Evolutionary conservation across 2,797 vertebrate genomes (phyloP).

Genomic region (Pelodytes ibericus): DNA sequence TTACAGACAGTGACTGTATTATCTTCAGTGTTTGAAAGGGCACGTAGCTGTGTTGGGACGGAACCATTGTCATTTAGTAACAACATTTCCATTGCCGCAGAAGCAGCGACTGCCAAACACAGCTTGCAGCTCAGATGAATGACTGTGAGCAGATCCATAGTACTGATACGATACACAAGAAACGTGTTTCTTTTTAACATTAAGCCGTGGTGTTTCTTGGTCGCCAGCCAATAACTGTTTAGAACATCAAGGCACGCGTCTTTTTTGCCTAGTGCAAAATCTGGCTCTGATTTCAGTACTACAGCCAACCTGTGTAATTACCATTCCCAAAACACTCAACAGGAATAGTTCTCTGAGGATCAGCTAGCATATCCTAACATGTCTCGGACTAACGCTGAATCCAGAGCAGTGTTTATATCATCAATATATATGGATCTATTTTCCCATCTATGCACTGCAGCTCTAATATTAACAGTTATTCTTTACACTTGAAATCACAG

Average conservation of each 20-base stretch:
- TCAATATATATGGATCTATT: slow-evolving; percentile 21
- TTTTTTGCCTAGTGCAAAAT: not conserved
- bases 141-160: not conserved
- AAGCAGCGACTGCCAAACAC: too few relatives aligned
- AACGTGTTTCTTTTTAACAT: not conserved
- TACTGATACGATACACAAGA: not conserved
- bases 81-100: too few relatives aligned
- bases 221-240: too few relatives aligned
- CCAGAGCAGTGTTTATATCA: not conserved
- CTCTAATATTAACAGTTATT: not conserved
- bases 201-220: not conserved
- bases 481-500: not conserved
- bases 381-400: not conserved
- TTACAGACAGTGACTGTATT: too few relatives aligned
- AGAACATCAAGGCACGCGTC: too few relatives aligned
- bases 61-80: too few relatives aligned
- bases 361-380: not conserved
- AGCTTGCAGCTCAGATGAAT: too few relatives aligned
- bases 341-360: not conserved
- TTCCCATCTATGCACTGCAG: not conserved
- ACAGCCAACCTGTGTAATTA: not conserved
- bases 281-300: not conserved
- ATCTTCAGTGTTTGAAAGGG: too few relatives aligned
- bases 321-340: not conserved
- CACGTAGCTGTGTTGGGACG: too few relatives aligned